phyloP scores from a whole-genome alignment of 1,140 invertebrate species.

The Pseudomyrmex pallidus region DNA sequence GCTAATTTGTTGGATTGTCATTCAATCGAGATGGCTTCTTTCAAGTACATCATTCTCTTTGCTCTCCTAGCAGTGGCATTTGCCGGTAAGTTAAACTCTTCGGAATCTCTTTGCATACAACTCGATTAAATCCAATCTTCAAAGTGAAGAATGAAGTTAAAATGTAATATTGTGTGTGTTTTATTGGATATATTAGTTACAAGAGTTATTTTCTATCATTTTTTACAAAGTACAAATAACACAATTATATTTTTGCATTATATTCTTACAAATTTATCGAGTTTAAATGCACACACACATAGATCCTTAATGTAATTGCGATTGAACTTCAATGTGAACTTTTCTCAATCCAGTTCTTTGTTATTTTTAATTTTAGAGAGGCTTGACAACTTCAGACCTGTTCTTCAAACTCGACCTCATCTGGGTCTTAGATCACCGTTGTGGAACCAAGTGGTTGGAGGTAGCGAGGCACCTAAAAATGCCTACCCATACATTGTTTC shows the following conservation, averaged over 20 bases:
- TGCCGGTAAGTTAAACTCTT: constrained; percentile 62
- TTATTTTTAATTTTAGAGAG: constrained; percentile 36
- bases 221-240: not conserved
- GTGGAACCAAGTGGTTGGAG: constrained; percentile 82
- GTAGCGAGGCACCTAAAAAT: constrained; percentile 78
- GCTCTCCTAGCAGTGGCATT: constrained; percentile 35
- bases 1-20: not conserved
- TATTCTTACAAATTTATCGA: not conserved
- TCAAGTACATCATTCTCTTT: constrained; percentile 44
- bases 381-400: no score
- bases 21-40: constrained; percentile 58
- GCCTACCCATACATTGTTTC: constrained; percentile 85
- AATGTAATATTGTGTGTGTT: not conserved
- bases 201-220: no score
- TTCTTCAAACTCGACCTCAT: not conserved
- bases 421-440: constrained; percentile 13
- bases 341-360: not conserved
- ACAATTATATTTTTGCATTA: not conserved
- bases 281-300: no score
- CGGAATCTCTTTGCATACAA: not conserved
- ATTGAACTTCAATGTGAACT: not conserved
- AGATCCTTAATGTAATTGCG: not conserved
- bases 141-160: not conserved
- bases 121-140: not conserved
- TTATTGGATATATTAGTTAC: no score